Percentiles rank a stretch among this genome's conserved stretches.
Evolutionary conservation across 1,140 invertebrate species (phyloP).

Genomic region (Rhopalosiphum padi): DNA sequence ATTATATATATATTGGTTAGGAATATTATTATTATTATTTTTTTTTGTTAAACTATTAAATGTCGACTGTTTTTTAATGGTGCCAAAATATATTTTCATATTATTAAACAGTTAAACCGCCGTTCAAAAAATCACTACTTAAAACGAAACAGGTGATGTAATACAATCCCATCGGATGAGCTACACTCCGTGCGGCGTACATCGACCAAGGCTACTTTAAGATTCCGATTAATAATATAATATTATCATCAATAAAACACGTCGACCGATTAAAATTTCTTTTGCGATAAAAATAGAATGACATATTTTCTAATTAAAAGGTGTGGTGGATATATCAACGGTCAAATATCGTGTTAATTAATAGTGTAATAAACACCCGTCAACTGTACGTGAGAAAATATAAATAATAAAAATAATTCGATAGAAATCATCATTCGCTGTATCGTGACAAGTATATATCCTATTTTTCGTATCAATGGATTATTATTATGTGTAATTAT

Average conservation of each 20-base stretch:
- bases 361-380: neutral
- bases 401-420: constrained; percentile 13
- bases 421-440: neutral
- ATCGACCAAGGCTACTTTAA: constrained; percentile 10
- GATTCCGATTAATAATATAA: constrained; percentile 13
- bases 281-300: constrained; percentile 22
- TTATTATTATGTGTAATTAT: neutral
- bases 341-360: constrained; percentile 33
- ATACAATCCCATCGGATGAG: neutral
- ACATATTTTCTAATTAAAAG: constrained; percentile 31
- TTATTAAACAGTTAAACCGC: neutral
- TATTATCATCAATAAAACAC: constrained; percentile 29
- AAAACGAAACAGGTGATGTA: neutral
- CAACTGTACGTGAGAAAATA: constrained; percentile 38
- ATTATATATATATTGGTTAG: too few relatives aligned
- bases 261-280: constrained; percentile 38
- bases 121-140: neutral
- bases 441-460: neutral
- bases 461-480: neutral
- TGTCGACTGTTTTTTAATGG: neutral
- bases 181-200: neutral
- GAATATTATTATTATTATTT: neutral
- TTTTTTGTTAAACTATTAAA: neutral
- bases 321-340: neutral
- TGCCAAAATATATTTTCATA: neutral